Base-by-base conservation (phyloP, 2,797 vertebrate genomes). In the Emydoidea blandingii region DNA sequence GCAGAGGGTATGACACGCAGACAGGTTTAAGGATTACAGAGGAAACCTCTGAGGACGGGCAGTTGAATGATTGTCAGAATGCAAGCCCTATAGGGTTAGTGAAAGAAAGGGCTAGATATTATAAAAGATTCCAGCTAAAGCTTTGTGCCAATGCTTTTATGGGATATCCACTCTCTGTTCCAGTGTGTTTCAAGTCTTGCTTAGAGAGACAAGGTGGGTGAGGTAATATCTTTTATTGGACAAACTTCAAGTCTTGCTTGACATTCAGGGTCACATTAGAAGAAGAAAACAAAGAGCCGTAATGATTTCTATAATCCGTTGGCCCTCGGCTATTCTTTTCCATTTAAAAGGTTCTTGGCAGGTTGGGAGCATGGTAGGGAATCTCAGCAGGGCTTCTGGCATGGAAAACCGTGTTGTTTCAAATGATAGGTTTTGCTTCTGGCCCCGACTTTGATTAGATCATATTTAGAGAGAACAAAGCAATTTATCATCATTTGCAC, bases 271-370 rank as follows among this genome's bases (percentile, higher is more conserved):
- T 87, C 1, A 0, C 0, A 2, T 78, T 53, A 79, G 59, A 94
- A 91, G 94, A 97, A 97, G 98, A 94, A 97, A 95, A 91, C 91
- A 95, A 97, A 97, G 89, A 96, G 96, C 97, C 92, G 89, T 6
- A 97, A 96, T 81, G 12, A 97, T 97, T 98, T 97, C 92, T 97
- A 97, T 97, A 98, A 97, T 88, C 85, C 83, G 80, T 97, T 83
- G 78, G 94, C 76, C 91, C 87, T 90, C 54, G 54, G 95, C 96
- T 97, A 76, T 86, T 86, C 62, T 87, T 92, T 88, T 92, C 94
- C 37, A 41, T 95, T 96, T 84, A 95, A 97, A 95, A 94, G 90
- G 85, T 83, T 89, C 76, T 95, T 97, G 97, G 97, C 89, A 23
- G 79, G 27, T 47, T 85, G 94, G 91, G 96, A 96, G 92, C 92